These are phyloP conservation scores for Xestia xanthographa DNA, from an alignment of 2,888 invertebrate genomes.

Conservation along the genomic window DNA sequence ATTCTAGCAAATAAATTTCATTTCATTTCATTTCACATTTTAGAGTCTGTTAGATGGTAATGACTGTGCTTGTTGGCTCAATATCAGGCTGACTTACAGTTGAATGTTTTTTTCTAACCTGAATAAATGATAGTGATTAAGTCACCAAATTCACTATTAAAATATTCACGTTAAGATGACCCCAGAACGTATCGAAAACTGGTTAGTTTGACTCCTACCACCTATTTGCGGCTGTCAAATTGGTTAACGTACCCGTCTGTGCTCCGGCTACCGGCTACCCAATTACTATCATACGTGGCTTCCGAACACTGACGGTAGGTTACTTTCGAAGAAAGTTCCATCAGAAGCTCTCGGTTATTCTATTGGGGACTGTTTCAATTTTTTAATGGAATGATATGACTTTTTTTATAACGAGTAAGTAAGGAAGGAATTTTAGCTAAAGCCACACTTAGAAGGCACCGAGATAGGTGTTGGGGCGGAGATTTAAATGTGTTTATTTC, in stretches of 20 bases:
- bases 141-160: neutral
- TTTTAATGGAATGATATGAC: neutral
- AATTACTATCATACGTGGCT: slow-evolving; percentile 38
- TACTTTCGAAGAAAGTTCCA: slow-evolving; percentile 10
- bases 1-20: too few relatives aligned
- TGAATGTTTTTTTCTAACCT: neutral
- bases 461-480: neutral
- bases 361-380: neutral
- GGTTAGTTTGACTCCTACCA: slow-evolving; percentile 10
- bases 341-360: neutral
- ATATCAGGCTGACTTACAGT: neutral
- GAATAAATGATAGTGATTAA: neutral
- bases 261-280: slow-evolving; percentile 20
- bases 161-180: neutral
- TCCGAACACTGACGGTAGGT: neutral
- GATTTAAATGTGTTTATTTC: too few relatives aligned
- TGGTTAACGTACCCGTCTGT: slow-evolving; percentile 16
- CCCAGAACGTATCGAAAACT: slow-evolving; percentile 14
- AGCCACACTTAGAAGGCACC: neutral
- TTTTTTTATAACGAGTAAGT: too few relatives aligned
- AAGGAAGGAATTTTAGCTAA: too few relatives aligned
- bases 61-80: neutral
- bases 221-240: slow-evolving; percentile 33
- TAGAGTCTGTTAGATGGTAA: too few relatives aligned
- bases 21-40: too few relatives aligned